Evolutionary conservation across 2,113 vertebrate species (phyloP).

Genomic region (Channa maculata): DNA sequence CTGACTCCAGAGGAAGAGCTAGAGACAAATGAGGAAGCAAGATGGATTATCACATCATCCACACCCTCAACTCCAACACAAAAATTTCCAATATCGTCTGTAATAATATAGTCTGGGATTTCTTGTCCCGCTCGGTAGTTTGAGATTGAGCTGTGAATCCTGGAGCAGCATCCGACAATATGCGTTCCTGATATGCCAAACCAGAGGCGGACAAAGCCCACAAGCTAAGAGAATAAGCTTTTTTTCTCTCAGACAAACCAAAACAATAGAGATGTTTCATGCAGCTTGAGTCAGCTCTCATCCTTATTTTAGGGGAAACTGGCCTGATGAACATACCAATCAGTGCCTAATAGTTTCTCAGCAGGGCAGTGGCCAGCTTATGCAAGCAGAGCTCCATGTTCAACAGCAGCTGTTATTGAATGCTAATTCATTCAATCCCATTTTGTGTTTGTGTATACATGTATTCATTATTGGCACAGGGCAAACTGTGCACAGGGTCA

Average conservation of each 20-base stretch:
- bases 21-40: neutral
- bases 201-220: slow-evolving; percentile 19
- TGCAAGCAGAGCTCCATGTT: slow-evolving; percentile 55
- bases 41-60: slow-evolving; percentile 20
- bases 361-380: slow-evolving; percentile 45
- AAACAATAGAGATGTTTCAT: slow-evolving; percentile 21
- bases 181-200: slow-evolving; percentile 19
- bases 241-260: neutral
- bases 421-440: slow-evolving; percentile 55
- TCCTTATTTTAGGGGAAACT: slow-evolving; percentile 14
- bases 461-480: slow-evolving; percentile 56
- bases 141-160: slow-evolving; percentile 2
- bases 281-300: neutral
- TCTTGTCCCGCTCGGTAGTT: slow-evolving; percentile 13
- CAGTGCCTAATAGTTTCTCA: slow-evolving; percentile 23
- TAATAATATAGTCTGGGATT: slow-evolving; percentile 12
- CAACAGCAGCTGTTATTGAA: slow-evolving; percentile 51
- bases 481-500: slow-evolving; percentile 34
- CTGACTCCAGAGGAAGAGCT: slow-evolving; percentile 2
- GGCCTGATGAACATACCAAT: slow-evolving; percentile 2
- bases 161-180: neutral
- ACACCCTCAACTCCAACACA: neutral
- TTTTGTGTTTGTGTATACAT: slow-evolving; percentile 67
- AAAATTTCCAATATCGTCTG: slow-evolving; percentile 8
- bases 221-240: neutral